Conservation (phyloP, 1,140 invertebrate species). For the Drusus annulatus region DNA sequence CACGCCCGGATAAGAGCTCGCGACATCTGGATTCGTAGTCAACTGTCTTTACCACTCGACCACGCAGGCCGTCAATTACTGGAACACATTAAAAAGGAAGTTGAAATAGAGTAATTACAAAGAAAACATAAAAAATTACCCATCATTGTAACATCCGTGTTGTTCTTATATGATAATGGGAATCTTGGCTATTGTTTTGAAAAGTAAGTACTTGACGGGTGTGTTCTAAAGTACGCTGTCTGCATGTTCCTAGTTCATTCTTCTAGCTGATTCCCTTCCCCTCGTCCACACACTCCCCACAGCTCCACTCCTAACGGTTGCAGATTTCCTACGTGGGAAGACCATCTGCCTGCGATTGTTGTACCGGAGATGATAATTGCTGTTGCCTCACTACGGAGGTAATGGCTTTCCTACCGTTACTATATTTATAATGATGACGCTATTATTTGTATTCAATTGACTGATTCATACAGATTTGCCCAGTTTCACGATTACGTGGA, state of each 20-base stretch:
- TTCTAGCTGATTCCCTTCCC: neutral
- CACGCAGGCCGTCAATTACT: no score
- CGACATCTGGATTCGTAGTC: no score
- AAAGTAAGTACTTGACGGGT: neutral
- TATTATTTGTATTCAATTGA: slow-evolving; percentile 1
- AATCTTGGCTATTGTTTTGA: neutral
- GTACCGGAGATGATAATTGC: neutral
- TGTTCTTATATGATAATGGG: slow-evolving; percentile 9
- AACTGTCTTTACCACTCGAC: no score
- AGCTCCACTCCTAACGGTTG: slow-evolving; percentile 11
- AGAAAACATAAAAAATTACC: no score
- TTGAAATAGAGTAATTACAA: no score
- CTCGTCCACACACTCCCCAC: no score
- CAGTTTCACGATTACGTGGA: no score
- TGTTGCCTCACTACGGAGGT: neutral
- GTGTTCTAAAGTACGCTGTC: no score
- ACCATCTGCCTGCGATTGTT: slow-evolving; percentile 24
- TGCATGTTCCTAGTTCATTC: slow-evolving; percentile 1
- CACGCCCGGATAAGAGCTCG: no score
- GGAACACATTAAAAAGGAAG: no score
- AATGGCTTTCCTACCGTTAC: slow-evolving; percentile 17
- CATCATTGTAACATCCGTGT: slow-evolving; percentile 6
- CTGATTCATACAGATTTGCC: neutral
- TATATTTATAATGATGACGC: slow-evolving; percentile 15
- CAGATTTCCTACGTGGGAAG: neutral